These are phyloP conservation scores for Oligia latruncula DNA, from an alignment of 2,888 invertebrate genomes.

Conservation along the genomic window DNA sequence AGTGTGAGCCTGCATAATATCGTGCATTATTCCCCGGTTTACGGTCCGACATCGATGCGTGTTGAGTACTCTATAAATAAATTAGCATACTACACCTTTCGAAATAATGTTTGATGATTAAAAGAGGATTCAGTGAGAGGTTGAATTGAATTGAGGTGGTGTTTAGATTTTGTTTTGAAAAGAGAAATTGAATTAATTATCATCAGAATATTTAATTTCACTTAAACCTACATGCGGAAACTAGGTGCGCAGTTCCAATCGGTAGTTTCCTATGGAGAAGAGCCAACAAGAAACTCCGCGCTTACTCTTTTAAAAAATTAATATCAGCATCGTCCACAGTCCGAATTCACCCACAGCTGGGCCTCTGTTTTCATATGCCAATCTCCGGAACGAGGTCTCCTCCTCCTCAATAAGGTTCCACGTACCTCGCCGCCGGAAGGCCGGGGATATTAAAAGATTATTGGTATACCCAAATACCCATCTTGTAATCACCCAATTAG, in stretches of 20 bases:
- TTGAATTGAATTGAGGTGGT: neutral
- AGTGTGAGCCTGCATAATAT: conserved; percentile 58
- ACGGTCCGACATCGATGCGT: conserved; percentile 35
- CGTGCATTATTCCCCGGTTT: conserved; percentile 23
- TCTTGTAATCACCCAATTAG: neutral
- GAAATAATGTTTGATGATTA: conserved; percentile 29
- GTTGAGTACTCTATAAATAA: conserved; percentile 39
- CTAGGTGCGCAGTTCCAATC: no score
- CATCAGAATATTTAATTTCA: no score
- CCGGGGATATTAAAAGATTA: neutral
- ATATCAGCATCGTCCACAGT: neutral
- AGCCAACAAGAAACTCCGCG: neutral
- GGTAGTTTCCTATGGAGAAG: neutral
- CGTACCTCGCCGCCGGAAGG: neutral
- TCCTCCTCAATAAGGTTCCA: neutral
- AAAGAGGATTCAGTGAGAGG: conserved; percentile 2
- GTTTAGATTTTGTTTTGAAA: neutral
- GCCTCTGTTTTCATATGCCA: neutral
- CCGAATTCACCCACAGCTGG: neutral
- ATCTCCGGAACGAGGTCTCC: no score
- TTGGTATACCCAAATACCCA: neutral
- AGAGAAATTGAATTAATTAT: neutral
- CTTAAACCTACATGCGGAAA: neutral
- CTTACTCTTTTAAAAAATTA: neutral
- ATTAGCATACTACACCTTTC: conserved; percentile 23